Conservation (phyloP, 2,113 vertebrate species). For the Arizona elegans region DNA sequence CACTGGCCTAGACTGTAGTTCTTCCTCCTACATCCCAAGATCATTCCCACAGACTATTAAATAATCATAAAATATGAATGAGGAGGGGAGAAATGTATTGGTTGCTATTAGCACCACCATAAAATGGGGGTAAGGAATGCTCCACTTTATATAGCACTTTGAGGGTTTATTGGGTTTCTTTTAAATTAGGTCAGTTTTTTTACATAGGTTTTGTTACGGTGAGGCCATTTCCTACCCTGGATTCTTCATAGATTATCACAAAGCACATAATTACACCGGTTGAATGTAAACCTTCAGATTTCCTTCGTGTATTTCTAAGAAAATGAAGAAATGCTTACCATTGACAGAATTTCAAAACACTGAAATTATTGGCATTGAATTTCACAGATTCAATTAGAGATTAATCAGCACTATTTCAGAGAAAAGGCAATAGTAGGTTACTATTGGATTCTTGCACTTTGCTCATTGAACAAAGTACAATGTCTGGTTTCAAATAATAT, state of each 20-base stretch:
- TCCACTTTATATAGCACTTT: neutral
- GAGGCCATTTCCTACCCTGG: neutral
- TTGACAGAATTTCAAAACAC: fast-evolving
- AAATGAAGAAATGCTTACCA: fast-evolving
- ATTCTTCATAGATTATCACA: neutral
- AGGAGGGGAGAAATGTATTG: neutral
- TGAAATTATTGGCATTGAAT: fast-evolving
- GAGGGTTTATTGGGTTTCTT: neutral
- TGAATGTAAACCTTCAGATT: neutral
- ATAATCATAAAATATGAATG: neutral
- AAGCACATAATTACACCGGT: neutral
- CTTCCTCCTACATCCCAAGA: neutral
- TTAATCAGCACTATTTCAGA: neutral
- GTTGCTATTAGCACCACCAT: neutral
- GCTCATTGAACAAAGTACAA: neutral
- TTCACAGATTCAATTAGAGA: neutral
- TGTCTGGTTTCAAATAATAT: neutral
- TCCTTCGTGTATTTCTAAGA: fast-evolving
- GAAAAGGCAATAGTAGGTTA: neutral
- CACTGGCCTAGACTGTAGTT: no score
- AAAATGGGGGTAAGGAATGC: neutral
- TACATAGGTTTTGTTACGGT: neutral
- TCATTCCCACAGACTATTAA: neutral
- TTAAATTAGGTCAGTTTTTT: neutral
- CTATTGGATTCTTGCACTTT: neutral